Evolutionary conservation across 2,888 invertebrate species (phyloP).

Genomic region (Caenorhabditis sp.): DNA sequence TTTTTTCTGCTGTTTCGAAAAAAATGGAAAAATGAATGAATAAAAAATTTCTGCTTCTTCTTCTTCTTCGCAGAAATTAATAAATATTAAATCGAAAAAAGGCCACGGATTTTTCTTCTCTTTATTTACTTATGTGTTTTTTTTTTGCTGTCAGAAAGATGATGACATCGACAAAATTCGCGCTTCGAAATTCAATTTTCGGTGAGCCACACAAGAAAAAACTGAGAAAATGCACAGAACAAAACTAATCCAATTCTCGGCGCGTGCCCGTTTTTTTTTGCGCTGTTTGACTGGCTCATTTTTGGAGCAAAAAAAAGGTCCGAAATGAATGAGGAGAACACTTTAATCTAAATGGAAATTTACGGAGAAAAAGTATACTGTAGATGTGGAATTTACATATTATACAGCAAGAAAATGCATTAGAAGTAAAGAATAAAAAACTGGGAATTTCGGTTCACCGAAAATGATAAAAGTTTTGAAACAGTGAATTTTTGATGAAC

Average conservation of each 20-base stretch:
- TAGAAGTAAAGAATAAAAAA: constrained; percentile 19
- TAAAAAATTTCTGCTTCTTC: background rate
- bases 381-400: constrained; percentile 18
- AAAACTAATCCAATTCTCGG: constrained; percentile 14
- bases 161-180: constrained; percentile 11
- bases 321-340: background rate
- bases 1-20: constrained; percentile 2
- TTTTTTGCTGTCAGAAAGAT: constrained; percentile 12
- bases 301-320: constrained; percentile 5
- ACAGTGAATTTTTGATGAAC: no score
- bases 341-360: constrained; percentile 4
- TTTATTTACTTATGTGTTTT: constrained; percentile 9
- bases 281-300: background rate
- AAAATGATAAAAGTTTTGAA: background rate
- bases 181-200: background rate
- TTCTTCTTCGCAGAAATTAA: background rate
- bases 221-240: constrained; percentile 7
- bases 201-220: constrained; percentile 7
- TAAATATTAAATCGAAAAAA: constrained; percentile 6
- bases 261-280: background rate
- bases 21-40: constrained; percentile 5
- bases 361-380: background rate
- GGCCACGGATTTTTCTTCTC: constrained; percentile 24
- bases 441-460: background rate
- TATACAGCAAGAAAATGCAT: constrained; percentile 18